Base-by-base conservation (phyloP, 2,797 vertebrate genomes). In the Sebastes steindachneri region DNA sequence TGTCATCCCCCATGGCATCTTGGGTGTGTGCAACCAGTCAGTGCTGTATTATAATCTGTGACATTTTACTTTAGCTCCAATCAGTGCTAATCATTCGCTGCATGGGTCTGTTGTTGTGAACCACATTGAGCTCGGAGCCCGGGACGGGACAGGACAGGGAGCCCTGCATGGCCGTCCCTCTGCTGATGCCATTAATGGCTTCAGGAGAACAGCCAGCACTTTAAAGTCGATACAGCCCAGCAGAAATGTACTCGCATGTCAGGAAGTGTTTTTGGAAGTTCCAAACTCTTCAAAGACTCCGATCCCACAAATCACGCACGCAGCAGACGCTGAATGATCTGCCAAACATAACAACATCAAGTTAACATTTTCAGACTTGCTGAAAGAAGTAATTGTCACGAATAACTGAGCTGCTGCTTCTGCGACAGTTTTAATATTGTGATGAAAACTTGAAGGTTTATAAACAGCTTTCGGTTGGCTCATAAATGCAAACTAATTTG, bases 171-270 rank as follows among this genome's bases (percentile, higher is more conserved):
- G 28, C 57, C 23, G 75, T 68, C 80, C 82, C 68, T 53, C 65
- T 80, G 58, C 70, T 85, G 72, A 51, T 79, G 85, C 82, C 86
- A 72, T 82, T 85, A 71, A 67, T 82, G 86, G 60, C 85, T 87
- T 71, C 82, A 65, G 80, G 73, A 86, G 59, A 68, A 68, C 58
- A 85, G 84, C 82, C 84, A 85, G 71, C 68, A 81, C 84, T 87
- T 90, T 84, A 88, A 87, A 92, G 79, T 75, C 77, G 85, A 90
- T 87, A 86, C 86, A 84, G 80, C 79, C 7, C 35, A 57, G 65
- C 73, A 83, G 60, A 86, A 53, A 75, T 80, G 77, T 64, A 55
- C 74, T 77, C 6, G 25, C 75, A 72, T 77, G 86, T 87, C 84
- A 82, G 79, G 78, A 79, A 81, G 64, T 81, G 80, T 87, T 90